Evolutionary conservation across 2,888 invertebrate genomes (phyloP), one percentile per base, ranked within the genome.

Genomic region (Yponomeuta plumbellus): DNA sequence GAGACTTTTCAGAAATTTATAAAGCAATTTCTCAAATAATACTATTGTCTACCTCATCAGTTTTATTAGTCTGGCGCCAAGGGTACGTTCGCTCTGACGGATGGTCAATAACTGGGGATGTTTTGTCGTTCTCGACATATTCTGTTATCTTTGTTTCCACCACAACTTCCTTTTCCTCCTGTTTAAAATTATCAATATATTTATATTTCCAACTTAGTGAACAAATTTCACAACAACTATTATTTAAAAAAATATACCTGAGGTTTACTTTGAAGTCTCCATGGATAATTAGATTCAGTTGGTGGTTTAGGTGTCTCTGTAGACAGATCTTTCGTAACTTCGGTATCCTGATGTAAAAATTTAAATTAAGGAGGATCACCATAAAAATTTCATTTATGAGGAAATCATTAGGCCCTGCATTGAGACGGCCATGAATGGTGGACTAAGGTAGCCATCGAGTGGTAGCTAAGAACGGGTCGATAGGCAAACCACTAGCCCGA

Each of bases 201-300:
- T 23, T 23, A 26, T 23, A 13, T 61, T 22, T 17, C 0, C 58
- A 59, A 10, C 21, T 11, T 8, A 20, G 17, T 21, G 23, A 13
- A 17, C 21, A 22, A 11, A 22, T 59, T 59, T 23, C 23, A 13
- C 59, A 11, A 13, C 11, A 11, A 2, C 2, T 59, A 22, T 22
- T 23, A 22, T 22, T 59, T 10, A 6, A 22, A 59, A 22, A 22
- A 26, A 67, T 69, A 70, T 73, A 80, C 80, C 74, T 82, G 76
- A 57, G 73, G 72, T 72, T 75, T 77, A 70, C 74, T 80, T 61
- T 76, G 71, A 66, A 75, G 74, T 56, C 77, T 74, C 61, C 52
- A 62, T 57, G 65, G 69, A 66, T 64, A 67, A 66, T 68, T 67
- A n/a, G 71, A 69, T 56, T 76, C 75, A 39, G 70, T 74, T 64